A percentile compares a stretch with the other conserved stretches of the same genome.
Evolutionary conservation across 2,797 vertebrate species (phyloP).

Genomic region (Rhinoraja longicauda): DNA sequence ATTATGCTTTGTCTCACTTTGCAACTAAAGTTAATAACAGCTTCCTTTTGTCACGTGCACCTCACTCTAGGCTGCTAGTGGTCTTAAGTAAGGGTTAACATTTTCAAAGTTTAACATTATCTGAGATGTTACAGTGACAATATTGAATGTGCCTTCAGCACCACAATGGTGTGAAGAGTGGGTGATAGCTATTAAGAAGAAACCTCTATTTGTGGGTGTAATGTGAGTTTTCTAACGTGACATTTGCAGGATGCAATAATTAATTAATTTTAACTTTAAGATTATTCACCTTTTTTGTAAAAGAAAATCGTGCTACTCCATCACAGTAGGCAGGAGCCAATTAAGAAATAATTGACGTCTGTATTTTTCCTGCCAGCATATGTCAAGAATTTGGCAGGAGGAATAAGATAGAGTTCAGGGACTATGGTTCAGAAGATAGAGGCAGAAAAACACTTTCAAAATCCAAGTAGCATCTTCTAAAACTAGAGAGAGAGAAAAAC

Average conservation of each 20-base stretch:
- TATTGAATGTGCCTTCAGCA: not conserved
- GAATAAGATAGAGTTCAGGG: constrained; percentile 23
- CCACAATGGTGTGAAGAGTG: not conserved
- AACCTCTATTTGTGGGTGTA: not conserved
- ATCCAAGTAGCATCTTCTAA: not conserved
- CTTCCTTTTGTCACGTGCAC: not conserved
- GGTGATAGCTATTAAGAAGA: not conserved
- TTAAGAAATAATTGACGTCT: constrained; percentile 30
- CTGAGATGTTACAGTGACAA: not conserved
- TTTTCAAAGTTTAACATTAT: not conserved
- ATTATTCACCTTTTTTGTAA: not conserved
- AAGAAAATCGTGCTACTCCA: not conserved
- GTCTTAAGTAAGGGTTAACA: not conserved
- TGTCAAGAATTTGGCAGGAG: constrained; percentile 19
- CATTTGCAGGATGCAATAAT: constrained; percentile 35
- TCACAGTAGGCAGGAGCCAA: constrained; percentile 33
- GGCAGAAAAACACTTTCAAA: not conserved
- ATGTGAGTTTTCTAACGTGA: not conserved
- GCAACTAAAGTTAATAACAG: not conserved
- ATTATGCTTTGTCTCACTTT: not conserved
- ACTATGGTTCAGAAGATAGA: not conserved
- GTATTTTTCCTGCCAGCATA: constrained; percentile 38
- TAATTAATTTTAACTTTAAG: constrained; percentile 10
- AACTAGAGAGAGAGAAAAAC: not conserved
- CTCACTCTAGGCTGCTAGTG: too few relatives aligned